Conservation (phyloP, 2,888 invertebrate genomes). For the Cyrtodaria siliqua region DNA sequence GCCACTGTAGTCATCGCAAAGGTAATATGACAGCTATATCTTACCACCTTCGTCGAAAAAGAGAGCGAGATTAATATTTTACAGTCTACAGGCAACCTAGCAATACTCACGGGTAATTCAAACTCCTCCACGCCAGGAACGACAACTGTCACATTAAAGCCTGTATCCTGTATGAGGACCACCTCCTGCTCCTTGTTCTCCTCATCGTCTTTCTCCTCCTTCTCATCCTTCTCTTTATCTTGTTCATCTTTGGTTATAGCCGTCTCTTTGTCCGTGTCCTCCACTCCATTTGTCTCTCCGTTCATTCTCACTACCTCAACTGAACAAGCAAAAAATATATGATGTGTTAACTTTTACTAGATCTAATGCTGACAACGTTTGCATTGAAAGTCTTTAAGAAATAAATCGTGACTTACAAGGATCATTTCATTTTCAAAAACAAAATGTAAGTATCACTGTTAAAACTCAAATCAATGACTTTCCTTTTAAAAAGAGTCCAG, state of each 20-base stretch:
- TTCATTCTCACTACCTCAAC: slow-evolving; percentile 63
- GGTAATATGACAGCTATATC: no score
- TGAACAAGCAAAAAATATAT: slow-evolving; percentile 16
- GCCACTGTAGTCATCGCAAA: no score
- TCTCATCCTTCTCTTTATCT: slow-evolving; percentile 45
- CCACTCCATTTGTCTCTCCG: slow-evolving; percentile 22
- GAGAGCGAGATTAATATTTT: no score
- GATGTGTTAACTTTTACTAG: no score
- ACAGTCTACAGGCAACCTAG: not conserved
- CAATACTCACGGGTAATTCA: slow-evolving; percentile 93
- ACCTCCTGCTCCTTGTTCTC: slow-evolving; percentile 79
- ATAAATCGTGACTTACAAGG: no score
- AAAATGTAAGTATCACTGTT: no score
- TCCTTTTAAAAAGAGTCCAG: no score
- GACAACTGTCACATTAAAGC: slow-evolving; percentile 94
- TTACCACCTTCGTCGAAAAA: no score
- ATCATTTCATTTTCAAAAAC: no score
- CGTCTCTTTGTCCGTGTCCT: slow-evolving; percentile 1
- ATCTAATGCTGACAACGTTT: no score
- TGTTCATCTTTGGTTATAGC: slow-evolving; percentile 29
- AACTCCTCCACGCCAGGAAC: slow-evolving; percentile 96
- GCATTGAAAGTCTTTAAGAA: no score
- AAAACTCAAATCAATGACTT: no score
- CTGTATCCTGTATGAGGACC: slow-evolving; percentile 84
- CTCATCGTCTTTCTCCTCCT: slow-evolving; percentile 56